Conservation (phyloP, 2,797 vertebrate genomes). For the Channallabes apus region DNA sequence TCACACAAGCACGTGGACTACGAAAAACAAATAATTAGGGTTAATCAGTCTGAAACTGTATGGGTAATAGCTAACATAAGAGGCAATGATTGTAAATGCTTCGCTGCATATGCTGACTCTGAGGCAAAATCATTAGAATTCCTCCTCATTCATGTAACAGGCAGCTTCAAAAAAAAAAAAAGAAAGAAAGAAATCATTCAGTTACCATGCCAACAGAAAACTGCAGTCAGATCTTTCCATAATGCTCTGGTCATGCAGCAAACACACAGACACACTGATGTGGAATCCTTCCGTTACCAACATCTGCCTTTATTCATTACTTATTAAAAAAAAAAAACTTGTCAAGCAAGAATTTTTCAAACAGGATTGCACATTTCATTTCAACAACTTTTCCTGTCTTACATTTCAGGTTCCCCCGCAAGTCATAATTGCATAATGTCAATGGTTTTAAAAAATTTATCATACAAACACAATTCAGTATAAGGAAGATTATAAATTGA, state of each 20-base stretch:
- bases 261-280: neutral
- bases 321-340: neutral
- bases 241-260: slow-evolving; percentile 2
- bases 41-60: slow-evolving; percentile 1
- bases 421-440: neutral
- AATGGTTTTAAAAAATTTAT: too few species aligned
- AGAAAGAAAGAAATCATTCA: slow-evolving; percentile 46
- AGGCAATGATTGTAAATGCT: neutral
- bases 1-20: neutral
- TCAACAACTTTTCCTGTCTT: neutral
- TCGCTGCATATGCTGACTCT: slow-evolving; percentile 20
- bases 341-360: neutral
- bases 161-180: slow-evolving; percentile 30
- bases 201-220: slow-evolving; percentile 72
- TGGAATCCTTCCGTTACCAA: slow-evolving; percentile 7
- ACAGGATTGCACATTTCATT: neutral
- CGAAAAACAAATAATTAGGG: slow-evolving; percentile 16
- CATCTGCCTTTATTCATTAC: slow-evolving; percentile 19
- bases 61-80: neutral
- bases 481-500: neutral
- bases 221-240: slow-evolving; percentile 38
- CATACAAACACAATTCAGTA: too few species aligned
- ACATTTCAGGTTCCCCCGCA: neutral
- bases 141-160: slow-evolving; percentile 59
- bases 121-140: slow-evolving; percentile 48